Base-by-base conservation (phyloP, 2,113 vertebrate genomes). In the Ornithorhynchus anatinus region DNA sequence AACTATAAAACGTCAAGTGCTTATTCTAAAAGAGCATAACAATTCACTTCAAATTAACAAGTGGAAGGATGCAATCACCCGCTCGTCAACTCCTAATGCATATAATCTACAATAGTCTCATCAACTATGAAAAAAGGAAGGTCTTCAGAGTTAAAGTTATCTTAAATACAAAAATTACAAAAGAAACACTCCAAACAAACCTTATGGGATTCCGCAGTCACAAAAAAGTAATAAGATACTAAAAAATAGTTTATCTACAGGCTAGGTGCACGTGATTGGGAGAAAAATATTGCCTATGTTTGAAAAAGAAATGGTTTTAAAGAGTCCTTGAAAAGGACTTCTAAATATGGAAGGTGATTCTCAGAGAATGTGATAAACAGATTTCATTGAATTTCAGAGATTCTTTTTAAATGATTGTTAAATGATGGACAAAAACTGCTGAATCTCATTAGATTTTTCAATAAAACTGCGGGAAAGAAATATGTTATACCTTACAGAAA, bases 401-500 rank as follows among this genome's bases (percentile, higher is more conserved):
- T 31, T 51, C 61, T 76, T 65, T 48, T 17, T 40, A 56, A n/a
- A n/a, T n/a, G n/a, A n/a, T n/a, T 57, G 71, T 66, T 31, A 67
- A 66, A 29, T 3, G 35, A 10, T 57, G 25, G 75, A 35, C 48
- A 14, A 66, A 37, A 77, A 79, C 11, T 81, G 79, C 78, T 89
- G 19, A 93, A 91, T 88, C 84, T 87, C 87, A 85, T 48, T 87
- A 91, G 80, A 84, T 58, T 75, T 69, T 75, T 52, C 27, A 36
- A 5, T 74, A 79, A 42, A 38, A 69, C 64, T 58, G 84, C 47
- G 14, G 66, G 20, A 77, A 73, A 72, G 52, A 42, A 13, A 6
- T 8, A 27, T 35, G 39, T 84, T 82, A 89, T 96, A 97, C 96
- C 96, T 96, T 93, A 80, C 93, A 94, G 63, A 92, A 89, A 72